A percentile compares a stretch with the other conserved stretches of the same genome.
Conservation (phyloP, 1,140 invertebrate species). For the Apis laboriosa region DNA sequence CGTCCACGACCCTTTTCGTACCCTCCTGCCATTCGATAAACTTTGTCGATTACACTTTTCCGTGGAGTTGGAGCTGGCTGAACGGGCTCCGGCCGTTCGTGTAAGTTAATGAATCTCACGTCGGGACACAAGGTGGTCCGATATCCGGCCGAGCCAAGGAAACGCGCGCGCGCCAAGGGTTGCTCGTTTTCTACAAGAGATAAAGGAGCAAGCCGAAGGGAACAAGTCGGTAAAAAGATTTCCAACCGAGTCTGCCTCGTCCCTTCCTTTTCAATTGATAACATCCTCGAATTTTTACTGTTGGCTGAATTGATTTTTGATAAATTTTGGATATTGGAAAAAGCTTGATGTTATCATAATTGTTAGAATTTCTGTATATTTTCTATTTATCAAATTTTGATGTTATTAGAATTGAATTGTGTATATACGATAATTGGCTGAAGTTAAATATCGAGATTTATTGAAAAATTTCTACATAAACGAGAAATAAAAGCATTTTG, state of each 20-base stretch:
- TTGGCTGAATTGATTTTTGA: too few relatives aligned
- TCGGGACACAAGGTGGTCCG: slow-evolving; percentile 53
- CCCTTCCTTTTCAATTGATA: not conserved
- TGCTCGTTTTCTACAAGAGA: slow-evolving; percentile 5
- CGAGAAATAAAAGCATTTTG: too few relatives aligned
- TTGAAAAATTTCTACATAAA: too few relatives aligned
- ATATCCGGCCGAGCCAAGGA: slow-evolving; percentile 52
- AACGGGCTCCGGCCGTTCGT: slow-evolving; percentile 55
- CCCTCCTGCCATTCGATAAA: slow-evolving; percentile 74
- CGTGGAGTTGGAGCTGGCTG: slow-evolving; percentile 56
- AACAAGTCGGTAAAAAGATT: not conserved
- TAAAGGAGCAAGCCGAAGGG: slow-evolving; percentile 30
- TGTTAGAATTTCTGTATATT: too few relatives aligned
- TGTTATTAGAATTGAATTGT: too few relatives aligned
- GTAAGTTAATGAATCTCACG: slow-evolving; percentile 73
- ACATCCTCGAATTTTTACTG: not conserved
- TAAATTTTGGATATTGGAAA: too few relatives aligned
- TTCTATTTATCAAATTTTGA: too few relatives aligned
- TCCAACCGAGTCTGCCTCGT: not conserved
- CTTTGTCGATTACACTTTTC: slow-evolving; percentile 77
- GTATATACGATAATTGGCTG: too few relatives aligned
- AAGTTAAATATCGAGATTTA: too few relatives aligned
- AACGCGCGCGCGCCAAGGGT: slow-evolving; percentile 50
- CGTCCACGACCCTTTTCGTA: slow-evolving; percentile 59
- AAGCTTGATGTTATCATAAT: too few relatives aligned